Conservation (phyloP, 2,113 vertebrate species). For the Heliornis fulica region DNA sequence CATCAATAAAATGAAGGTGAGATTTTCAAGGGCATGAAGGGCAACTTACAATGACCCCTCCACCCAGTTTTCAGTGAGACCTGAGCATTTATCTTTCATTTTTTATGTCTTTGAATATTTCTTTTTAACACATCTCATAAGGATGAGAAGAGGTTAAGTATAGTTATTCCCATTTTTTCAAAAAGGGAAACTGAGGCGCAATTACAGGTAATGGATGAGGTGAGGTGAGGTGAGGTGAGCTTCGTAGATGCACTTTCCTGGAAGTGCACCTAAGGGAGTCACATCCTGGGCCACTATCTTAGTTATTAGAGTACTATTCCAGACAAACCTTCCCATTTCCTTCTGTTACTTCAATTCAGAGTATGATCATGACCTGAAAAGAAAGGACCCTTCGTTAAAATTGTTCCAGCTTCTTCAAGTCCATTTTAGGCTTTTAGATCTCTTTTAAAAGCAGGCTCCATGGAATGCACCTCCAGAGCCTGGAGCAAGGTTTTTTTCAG, state of each 20-base stretch:
- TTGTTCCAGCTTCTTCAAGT: background rate
- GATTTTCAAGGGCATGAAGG: background rate
- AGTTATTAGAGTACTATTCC: background rate
- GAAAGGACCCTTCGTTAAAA: background rate
- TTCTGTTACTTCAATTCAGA: background rate
- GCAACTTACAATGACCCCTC: background rate
- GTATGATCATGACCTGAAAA: background rate
- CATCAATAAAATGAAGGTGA: conserved; percentile 5
- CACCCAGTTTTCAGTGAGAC: background rate
- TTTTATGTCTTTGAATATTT: background rate
- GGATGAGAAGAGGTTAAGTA: background rate
- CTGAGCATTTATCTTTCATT: background rate
- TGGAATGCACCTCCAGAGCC: background rate
- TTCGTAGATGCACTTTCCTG: background rate
- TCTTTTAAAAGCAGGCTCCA: background rate
- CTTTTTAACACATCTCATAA: background rate
- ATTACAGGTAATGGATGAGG: background rate
- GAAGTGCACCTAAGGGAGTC: background rate
- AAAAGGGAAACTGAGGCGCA: background rate
- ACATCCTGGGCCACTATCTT: background rate
- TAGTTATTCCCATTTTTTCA: background rate
- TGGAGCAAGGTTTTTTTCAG: background rate
- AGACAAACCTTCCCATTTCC: background rate
- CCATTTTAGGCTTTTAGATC: background rate
- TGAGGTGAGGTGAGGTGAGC: background rate